Base-by-base conservation (phyloP, 2,888 invertebrate genomes). In the Protula sp. region DNA sequence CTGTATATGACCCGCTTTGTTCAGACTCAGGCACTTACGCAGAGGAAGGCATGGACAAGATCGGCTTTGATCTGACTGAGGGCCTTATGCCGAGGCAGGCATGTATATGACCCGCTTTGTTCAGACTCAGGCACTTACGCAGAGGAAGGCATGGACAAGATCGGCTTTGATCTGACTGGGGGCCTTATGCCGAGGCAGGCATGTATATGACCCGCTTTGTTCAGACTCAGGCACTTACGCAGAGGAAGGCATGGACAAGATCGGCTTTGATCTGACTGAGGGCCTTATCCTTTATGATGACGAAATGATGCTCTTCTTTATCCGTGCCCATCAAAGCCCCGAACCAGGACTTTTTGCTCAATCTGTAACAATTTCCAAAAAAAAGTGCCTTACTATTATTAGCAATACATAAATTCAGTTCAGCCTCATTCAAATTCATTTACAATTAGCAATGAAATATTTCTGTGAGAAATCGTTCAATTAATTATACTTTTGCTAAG, bases 331-430 rank as follows among this genome's bases (percentile, higher is more conserved):
- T 91, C 69, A 99, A 84, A 69, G 94, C 94, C 14, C 98, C 98
- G 83, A 99, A 99, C 98, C 98, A 99, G 0, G 98, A 98, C 68
- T 94, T 90, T 83, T 98, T 98, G 48, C 97, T 97, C 71, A 81
- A 71, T 65, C 79, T 80, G 59, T 24, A 53, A 27, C 22, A n/a
- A n/a, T n/a, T n/a, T n/a, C n/a, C n/a, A n/a, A n/a, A n/a, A n/a
- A n/a, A n/a, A 47, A 3, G 4, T 47, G 47, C 14, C 3, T 47
- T 50, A 2, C n/a, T 22, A 19, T 22, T 22, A 28, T 14, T 1
- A 9, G 26, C 2, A 3, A 47, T 47, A 3, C 14, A 45, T 19
- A 19, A 45, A 45, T 45, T 1, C 14, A 45, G 45, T 45, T 45
- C 45, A 14, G n/a, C n/a, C n/a, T 45, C 45, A 45, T 45, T n/a